Evolutionary conservation across 2,113 vertebrate species (phyloP).

Genomic region (Lepisosteus oculatus): DNA sequence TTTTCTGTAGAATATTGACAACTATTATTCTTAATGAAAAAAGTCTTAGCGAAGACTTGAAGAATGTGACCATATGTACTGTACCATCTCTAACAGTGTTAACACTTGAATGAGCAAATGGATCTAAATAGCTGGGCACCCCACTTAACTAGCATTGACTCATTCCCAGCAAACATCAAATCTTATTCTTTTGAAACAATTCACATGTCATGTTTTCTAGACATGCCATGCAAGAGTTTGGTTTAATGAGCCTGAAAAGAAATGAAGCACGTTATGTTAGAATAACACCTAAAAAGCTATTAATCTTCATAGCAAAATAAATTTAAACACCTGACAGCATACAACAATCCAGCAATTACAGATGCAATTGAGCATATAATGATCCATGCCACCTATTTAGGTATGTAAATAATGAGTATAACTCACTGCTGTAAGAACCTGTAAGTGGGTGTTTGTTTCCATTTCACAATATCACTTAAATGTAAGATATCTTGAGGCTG

Average conservation of each 20-base stretch:
- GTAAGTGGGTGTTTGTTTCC: neutral
- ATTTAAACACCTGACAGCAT: constrained; percentile 13
- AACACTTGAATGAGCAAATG: neutral
- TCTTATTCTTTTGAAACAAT: no score
- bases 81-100: no score
- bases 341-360: constrained; percentile 4
- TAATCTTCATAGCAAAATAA: constrained; percentile 8
- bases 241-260: neutral
- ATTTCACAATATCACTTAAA: neutral
- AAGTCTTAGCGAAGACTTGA: no score
- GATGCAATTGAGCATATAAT: constrained; percentile 15
- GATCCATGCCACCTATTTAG: neutral
- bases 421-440: neutral
- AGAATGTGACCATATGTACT: no score
- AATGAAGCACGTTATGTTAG: constrained; percentile 9
- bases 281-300: constrained; percentile 1
- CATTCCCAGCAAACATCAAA: no score
- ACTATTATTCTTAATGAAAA: no score
- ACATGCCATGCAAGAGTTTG: neutral
- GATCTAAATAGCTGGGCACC: neutral
- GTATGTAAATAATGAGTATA: neutral
- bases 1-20: no score
- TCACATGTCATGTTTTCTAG: neutral
- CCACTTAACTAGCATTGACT: neutral
- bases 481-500: neutral